Evolutionary conservation across 2,888 invertebrate genomes (phyloP).

Genomic region (Eilema griseolum): DNA sequence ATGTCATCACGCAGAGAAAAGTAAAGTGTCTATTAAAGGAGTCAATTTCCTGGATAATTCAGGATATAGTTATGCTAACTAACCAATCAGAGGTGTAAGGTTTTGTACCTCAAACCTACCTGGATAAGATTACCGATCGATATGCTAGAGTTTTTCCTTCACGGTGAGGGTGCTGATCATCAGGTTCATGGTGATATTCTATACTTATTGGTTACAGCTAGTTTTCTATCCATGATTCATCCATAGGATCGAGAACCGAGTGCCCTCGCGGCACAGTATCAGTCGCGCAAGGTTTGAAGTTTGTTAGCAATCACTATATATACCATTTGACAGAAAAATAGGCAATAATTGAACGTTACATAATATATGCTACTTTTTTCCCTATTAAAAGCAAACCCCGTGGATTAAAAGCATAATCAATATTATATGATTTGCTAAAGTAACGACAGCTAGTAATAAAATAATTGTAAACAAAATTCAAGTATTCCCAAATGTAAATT

Average conservation of each 20-base stretch:
- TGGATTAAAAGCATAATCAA: background rate
- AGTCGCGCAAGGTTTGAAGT: background rate
- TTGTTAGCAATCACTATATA: background rate
- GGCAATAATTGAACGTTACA: background rate
- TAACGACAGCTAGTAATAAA: background rate
- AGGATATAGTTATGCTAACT: background rate
- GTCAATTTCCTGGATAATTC: background rate
- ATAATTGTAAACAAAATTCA: background rate
- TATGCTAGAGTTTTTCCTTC: background rate
- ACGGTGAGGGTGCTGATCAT: background rate
- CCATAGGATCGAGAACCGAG: background rate
- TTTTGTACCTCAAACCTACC: background rate
- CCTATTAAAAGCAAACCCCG: no score
- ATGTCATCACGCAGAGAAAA: background rate
- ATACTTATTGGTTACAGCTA: background rate
- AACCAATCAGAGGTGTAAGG: background rate
- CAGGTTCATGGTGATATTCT: background rate
- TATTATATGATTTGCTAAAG: background rate
- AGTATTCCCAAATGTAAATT: constrained; percentile 9
- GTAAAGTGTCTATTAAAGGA: background rate
- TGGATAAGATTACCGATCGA: background rate
- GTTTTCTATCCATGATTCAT: background rate
- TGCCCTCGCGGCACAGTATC: background rate
- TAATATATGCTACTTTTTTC: no score
- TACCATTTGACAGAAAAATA: background rate